Base-by-base conservation (phyloP, 2,113 vertebrate species). In the Morone saxatilis region DNA sequence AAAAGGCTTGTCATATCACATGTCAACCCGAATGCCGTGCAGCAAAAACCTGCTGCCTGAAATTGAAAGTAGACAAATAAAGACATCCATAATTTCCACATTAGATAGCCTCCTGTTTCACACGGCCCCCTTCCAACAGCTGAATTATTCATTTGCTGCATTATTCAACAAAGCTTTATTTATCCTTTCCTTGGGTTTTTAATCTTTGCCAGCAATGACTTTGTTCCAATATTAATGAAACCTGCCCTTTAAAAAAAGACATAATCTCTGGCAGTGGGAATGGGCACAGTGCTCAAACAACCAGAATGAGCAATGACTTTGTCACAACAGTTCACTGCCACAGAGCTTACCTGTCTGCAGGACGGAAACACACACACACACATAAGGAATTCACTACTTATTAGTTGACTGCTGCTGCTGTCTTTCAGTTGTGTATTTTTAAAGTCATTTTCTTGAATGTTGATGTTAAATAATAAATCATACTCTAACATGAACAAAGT, bases 181-280 rank as follows among this genome's bases (percentile, higher is more conserved):
- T 92, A 90, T 89, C 51, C 45, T 87, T 89, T 90, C 50, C 60
- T 86, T 89, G 65, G 80, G 71, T 89, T 92, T 89, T 90, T 89
- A 74, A 88, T 93, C 80, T 88, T 89, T 92, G 81, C 80, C 86
- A 89, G 71, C 66, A 50, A 81, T 82, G 71, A 83, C 86, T 93
- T 92, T 89, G 86, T 91, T 92, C 84, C 84, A 92, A 91, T 91
- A 85, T 88, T 89, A 83, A 93, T 90, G 83, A 90, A 91, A 84
- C 45, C 75, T 91, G 80, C 84, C 86, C 84, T 92, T 88, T 89
- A 85, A 85, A 59, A 31, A 86, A 81, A 88, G 80, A 87, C 66
- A 84, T 83, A n/a, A 81, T 74, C 70, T 78, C 16, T 76, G 74
- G 76, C 67, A 74, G 38, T 14, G 60, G 19, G 61, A 80, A 59